Conservation (phyloP, 30 jellyfish, hydroid and myxozoan species). For the Clytia hemisphaerica region DNA sequence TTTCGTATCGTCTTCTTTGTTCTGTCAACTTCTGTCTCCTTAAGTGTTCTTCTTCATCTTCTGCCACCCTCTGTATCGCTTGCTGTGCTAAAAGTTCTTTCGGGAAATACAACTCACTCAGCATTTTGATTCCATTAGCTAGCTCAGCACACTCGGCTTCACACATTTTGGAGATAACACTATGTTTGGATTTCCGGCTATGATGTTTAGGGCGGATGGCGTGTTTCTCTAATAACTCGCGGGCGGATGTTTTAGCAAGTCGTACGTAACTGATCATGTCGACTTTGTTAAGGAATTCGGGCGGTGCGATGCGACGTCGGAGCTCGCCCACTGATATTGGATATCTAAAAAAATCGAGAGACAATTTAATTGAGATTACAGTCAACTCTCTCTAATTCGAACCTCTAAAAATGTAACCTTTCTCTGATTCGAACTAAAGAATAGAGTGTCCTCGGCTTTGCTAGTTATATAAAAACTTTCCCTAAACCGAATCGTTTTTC, state of each 20-base stretch:
- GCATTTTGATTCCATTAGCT: slow-evolving; percentile 23
- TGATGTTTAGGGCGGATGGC: slow-evolving; percentile 19
- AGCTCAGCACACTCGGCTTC: slow-evolving; percentile 26
- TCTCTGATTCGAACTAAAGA: too few species aligned
- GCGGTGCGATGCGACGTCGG: slow-evolving; percentile 32
- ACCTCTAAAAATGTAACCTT: too few species aligned
- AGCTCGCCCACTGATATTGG: slow-evolving; percentile 21
- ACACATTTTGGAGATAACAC: slow-evolving; percentile 28
- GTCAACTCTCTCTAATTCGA: too few species aligned
- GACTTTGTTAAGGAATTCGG: slow-evolving; percentile 26
- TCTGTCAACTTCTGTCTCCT: slow-evolving; percentile 27
- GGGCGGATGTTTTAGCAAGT: slow-evolving; percentile 32
- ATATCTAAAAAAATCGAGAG: slow-evolving; percentile 15
- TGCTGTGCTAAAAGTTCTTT: not conserved
- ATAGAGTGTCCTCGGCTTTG: too few species aligned
- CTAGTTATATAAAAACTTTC: too few species aligned
- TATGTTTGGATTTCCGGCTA: slow-evolving; percentile 27
- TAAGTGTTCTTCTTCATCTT: not conserved
- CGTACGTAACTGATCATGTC: slow-evolving; percentile 32
- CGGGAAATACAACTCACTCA: slow-evolving; percentile 20
- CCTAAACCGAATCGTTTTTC: too few species aligned
- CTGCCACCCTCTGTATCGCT: not conserved
- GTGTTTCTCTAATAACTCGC: slow-evolving; percentile 18
- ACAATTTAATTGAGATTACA: too few species aligned
- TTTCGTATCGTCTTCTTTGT: slow-evolving; percentile 9